Evolutionary conservation across 2,888 invertebrate species (phyloP), one percentile per base, ranked within the genome.

Genomic region (Pseudanteris insignis): DNA sequence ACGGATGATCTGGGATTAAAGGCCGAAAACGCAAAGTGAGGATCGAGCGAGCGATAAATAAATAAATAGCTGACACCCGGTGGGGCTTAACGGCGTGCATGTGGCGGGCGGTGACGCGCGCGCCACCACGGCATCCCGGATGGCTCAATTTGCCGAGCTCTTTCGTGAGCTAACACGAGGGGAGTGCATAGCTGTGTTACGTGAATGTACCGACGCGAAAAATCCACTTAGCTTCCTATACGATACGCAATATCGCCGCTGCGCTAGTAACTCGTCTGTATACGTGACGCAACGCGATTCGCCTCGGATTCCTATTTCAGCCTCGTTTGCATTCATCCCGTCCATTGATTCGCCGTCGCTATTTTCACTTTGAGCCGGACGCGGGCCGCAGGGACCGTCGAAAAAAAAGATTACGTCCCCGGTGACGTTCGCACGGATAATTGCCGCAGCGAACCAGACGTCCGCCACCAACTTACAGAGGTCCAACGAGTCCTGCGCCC

Each of bases 171-270:
- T 73, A 70, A 71, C 71, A 68, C 70, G 73, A 71, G 67, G 69
- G 67, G 67, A 76, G 76, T 75, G 76, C 74, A 70, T 73, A 73
- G 63, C 73, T 69, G 65, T 75, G 74, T 76, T 70, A 71, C 70
- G 69, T 69, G 69, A 69, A 70, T 69, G 72, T 70, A 73, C 70
- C 71, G 69, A 69, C 71, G 69, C 75, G 75, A 74, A 73, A 73
- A 73, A 75, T 74, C 71, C 73, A 70, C 76, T 74, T 71, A 72
- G n/a, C n/a, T n/a, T n/a, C 64, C 67, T 64, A 67, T 64, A 66
- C 66, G 66, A 68, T 64, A 70, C 66, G 64, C 63, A 61, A 67
- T 67, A 57, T 55, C 57, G 44, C 54, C 18, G 29, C 37, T n/a
- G n/a, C n/a, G n/a, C 14, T 28, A 47, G 38, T 60, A 47, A 54